Percentiles rank a stretch among this genome's conserved stretches.
Evolutionary conservation across 2,113 vertebrate genomes (phyloP).

Genomic region (Tonatia bakeri): DNA sequence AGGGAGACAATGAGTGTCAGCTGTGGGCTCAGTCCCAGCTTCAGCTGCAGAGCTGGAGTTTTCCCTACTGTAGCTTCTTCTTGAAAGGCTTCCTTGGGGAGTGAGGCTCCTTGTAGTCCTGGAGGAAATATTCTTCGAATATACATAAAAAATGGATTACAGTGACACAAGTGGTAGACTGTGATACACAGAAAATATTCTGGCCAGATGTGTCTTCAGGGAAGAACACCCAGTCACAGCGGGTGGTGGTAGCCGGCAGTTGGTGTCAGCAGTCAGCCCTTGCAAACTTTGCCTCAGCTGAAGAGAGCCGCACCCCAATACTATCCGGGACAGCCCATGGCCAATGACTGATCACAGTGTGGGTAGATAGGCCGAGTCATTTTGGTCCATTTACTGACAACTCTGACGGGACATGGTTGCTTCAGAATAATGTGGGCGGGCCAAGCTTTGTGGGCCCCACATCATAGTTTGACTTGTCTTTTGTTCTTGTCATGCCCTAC

Average conservation of each 20-base stretch:
- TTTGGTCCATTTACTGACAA: background rate
- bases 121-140: background rate
- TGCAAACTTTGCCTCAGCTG: background rate
- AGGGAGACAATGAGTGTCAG: background rate
- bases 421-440: background rate
- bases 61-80: background rate
- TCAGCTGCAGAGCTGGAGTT: background rate
- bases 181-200: background rate
- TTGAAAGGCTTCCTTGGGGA: background rate
- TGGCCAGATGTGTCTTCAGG: background rate
- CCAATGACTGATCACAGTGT: background rate
- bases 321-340: background rate
- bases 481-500: background rate
- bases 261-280: background rate
- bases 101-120: background rate
- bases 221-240: background rate
- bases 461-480: background rate
- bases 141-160: background rate
- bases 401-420: background rate
- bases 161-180: rapidly evolving
- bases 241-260: background rate
- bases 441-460: background rate
- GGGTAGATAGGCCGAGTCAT: background rate
- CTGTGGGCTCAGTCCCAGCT: background rate
- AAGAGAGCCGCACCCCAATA: background rate